phyloP scores from a whole-genome alignment of 2,888 invertebrate genomes.

The Zeuzera pyrina region DNA sequence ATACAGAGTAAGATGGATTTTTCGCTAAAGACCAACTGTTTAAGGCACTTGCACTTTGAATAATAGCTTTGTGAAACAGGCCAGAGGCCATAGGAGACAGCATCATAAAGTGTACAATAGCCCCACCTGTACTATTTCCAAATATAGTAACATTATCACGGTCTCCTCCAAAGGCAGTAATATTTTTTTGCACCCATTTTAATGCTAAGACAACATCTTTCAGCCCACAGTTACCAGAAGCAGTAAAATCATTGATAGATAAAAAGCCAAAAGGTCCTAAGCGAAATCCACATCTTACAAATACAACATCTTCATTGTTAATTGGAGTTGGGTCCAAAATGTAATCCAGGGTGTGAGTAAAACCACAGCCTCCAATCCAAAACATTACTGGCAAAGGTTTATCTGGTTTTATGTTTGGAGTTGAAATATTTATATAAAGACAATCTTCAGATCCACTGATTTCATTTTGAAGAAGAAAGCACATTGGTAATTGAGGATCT shows the following conservation, averaged over 20 bases:
- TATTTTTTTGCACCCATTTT: slow-evolving; percentile 59
- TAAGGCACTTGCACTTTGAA: slow-evolving; percentile 57
- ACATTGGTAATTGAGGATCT: slow-evolving; percentile 29
- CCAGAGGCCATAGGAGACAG: slow-evolving; percentile 62
- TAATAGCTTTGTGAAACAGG: slow-evolving; percentile 58
- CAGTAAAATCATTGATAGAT: slow-evolving; percentile 48
- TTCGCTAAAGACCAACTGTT: slow-evolving; percentile 51
- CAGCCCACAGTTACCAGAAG: slow-evolving; percentile 60
- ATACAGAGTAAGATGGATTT: slow-evolving; percentile 39
- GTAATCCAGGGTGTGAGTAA: slow-evolving; percentile 31
- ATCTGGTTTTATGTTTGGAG: slow-evolving; percentile 36
- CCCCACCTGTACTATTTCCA: slow-evolving; percentile 60
- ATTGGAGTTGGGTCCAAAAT: slow-evolving; percentile 48
- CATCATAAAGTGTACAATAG: slow-evolving; percentile 59
- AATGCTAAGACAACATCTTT: slow-evolving; percentile 60
- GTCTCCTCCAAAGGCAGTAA: slow-evolving; percentile 56
- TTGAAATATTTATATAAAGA: slow-evolving; percentile 51
- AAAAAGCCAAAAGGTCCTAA: slow-evolving; percentile 63
- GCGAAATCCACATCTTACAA: slow-evolving; percentile 57
- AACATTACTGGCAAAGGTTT: slow-evolving; percentile 64
- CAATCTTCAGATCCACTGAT: slow-evolving; percentile 55
- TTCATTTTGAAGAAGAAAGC: slow-evolving; percentile 5
- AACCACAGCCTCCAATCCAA: slow-evolving; percentile 58
- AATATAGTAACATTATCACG: slow-evolving; percentile 61
- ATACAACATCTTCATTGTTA: slow-evolving; percentile 41